Evolutionary conservation across 2,888 invertebrate species (phyloP), one percentile per base, ranked within the genome.

Genomic region (Torymus texanus): DNA sequence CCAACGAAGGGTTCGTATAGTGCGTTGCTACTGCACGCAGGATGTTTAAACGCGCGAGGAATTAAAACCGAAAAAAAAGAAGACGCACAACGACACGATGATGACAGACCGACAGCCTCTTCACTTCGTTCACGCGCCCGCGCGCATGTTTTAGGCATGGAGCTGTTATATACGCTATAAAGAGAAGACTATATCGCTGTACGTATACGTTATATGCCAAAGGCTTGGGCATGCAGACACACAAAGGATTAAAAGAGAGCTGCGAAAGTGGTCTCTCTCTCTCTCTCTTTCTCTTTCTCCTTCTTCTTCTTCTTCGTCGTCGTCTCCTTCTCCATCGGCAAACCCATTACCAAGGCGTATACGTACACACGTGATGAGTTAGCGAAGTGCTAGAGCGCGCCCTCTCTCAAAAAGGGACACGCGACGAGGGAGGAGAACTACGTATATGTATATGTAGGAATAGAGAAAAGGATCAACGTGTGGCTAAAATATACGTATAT

Each of bases 331-430:
- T 74, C 83, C 81, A 67, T 85, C 81, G 77, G 70, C 83, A 73
- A 71, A 75, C 77, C 84, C 85, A 86, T 86, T 86, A 86, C 82
- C 74, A 77, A 75, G 84, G 41, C 8, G 8, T 8, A 8, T 8
- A 8, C 41, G 41, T 41, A 41, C 82, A 83, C 84, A 83, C 82
- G 83, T 81, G 83, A 74, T 61, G 80, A 80, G 68, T 77, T 74
- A 67, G 72, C 74, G 56, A 63, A 80, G 74, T 70, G 68, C 75
- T 41, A 41, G 41, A 41, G 41, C 41, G 5, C 41, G 41, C 41
- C 8, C 41, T 8, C 41, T 41, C 41, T 21, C 21, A 21, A 41
- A 41, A 41, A 41, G 41, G 41, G 50, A 56, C n/a, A 13, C 61
- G 4, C 12, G n/a, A 59, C n/a, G 12, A 4, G 55, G 61, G 74